phyloP scores from a whole-genome alignment of 2,888 invertebrate genomes.

The Caenorhabditis doughertyi region DNA sequence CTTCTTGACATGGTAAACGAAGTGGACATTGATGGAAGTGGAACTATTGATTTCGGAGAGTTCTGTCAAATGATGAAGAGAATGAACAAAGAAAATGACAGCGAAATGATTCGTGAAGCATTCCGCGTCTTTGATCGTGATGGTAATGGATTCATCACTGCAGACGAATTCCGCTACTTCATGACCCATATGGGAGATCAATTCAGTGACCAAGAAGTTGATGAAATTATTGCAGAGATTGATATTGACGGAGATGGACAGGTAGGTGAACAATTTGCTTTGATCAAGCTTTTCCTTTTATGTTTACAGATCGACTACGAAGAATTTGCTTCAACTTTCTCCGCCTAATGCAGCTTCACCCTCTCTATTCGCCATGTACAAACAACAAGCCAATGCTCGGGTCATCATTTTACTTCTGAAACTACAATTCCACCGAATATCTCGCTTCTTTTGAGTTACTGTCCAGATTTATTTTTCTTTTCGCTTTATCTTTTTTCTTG shows the following conservation, averaged over 20 bases:
- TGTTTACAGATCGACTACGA: slow-evolving; percentile 81
- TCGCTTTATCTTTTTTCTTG: background rate
- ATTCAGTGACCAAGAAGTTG: slow-evolving; percentile 82
- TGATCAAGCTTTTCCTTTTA: background rate
- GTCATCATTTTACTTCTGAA: slow-evolving; percentile 55
- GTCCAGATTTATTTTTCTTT: background rate
- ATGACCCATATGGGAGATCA: slow-evolving; percentile 83
- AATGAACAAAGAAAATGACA: slow-evolving; percentile 83
- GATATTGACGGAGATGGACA: slow-evolving; percentile 83
- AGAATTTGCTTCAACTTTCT: slow-evolving; percentile 77
- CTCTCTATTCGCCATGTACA: slow-evolving; percentile 36
- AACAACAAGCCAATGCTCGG: slow-evolving; percentile 38
- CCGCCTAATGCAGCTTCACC: slow-evolving; percentile 62
- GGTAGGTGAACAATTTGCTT: slow-evolving; percentile 52
- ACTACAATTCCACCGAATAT: slow-evolving; percentile 51
- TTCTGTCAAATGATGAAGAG: slow-evolving; percentile 83
- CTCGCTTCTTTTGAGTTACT: slow-evolving; percentile 4
- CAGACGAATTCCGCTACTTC: slow-evolving; percentile 83
- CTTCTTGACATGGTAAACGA: slow-evolving; percentile 83
- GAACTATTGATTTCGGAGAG: slow-evolving; percentile 82
- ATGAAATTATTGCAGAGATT: slow-evolving; percentile 83
- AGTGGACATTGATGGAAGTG: slow-evolving; percentile 82
- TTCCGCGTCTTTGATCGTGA: slow-evolving; percentile 83
- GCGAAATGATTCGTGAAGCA: slow-evolving; percentile 83
- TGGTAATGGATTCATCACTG: slow-evolving; percentile 82